Conservation (phyloP, 1,140 invertebrate genomes). For the Apolygus lucorum region DNA sequence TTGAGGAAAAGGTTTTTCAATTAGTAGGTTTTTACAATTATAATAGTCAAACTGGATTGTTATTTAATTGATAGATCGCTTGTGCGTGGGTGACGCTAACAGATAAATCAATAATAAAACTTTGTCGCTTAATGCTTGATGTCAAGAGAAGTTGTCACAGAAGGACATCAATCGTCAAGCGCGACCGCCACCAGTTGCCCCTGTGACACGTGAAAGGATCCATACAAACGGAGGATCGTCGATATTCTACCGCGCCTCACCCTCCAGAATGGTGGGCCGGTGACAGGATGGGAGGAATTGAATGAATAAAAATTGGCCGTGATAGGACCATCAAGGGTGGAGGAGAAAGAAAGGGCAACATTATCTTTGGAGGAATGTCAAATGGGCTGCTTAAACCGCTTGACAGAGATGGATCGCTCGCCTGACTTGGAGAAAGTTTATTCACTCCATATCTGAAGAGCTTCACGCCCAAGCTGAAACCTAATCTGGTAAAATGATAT, state of each 20-base stretch:
- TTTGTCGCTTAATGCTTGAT: too few species aligned
- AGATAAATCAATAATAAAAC: too few species aligned
- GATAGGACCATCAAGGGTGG: neutral
- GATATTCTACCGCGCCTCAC: neutral
- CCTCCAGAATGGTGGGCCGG: neutral
- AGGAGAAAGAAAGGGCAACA: neutral
- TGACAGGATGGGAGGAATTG: neutral
- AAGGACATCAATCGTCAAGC: too few species aligned
- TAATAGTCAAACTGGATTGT: too few species aligned
- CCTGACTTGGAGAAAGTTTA: neutral
- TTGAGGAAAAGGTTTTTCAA: too few species aligned
- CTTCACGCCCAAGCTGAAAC: too few species aligned
- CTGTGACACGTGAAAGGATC: neutral
- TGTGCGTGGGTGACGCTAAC: too few species aligned
- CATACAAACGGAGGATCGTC: neutral
- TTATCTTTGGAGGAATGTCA: neutral
- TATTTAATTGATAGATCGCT: too few species aligned
- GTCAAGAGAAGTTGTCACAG: too few species aligned
- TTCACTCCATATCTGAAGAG: neutral
- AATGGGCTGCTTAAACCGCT: neutral
- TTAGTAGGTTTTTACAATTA: too few species aligned
- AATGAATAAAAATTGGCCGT: neutral
- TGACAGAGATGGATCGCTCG: neutral
- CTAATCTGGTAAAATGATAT: too few species aligned
- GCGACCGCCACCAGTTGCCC: neutral